A percentile compares a stretch with the other conserved stretches of the same genome.
Evolutionary conservation across 2,797 vertebrate species (phyloP).

Genomic region (Tadarida brasiliensis): DNA sequence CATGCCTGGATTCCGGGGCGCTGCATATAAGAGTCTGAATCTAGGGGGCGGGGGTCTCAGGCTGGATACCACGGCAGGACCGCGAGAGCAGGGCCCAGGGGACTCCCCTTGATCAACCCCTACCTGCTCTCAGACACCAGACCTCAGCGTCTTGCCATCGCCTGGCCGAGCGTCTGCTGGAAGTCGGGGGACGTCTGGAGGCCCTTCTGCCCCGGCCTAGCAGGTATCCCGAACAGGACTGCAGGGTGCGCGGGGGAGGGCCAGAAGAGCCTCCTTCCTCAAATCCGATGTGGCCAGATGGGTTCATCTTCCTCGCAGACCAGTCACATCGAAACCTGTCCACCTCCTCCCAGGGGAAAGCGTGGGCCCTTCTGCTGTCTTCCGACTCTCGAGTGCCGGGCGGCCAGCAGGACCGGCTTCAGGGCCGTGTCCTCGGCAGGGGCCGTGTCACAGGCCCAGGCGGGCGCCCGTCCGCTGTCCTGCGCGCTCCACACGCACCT

Average conservation of each 20-base stretch:
- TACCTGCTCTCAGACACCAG: neutral
- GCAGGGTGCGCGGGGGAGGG: neutral
- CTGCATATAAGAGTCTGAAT: neutral
- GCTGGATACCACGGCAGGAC: neutral
- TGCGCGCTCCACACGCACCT: neutral
- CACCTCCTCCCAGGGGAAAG: neutral
- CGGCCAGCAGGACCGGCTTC: neutral
- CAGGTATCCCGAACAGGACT: neutral
- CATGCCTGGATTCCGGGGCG: neutral
- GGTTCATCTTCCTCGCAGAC: slow-evolving; percentile 39
- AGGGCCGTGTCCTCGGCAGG: neutral
- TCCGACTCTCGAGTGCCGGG: neutral
- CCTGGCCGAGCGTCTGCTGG: neutral
- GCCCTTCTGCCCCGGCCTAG: neutral
- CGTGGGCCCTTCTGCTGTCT: neutral
- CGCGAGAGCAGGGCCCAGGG: neutral
- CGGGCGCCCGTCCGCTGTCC: neutral
- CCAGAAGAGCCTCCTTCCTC: neutral
- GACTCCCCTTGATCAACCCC: neutral
- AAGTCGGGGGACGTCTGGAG: neutral
- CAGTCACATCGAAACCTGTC: slow-evolving; percentile 15
- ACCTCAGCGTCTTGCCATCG: neutral
- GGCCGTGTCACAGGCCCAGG: neutral
- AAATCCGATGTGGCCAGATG: slow-evolving; percentile 51
- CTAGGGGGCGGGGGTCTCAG: neutral